Evolutionary conservation across 2,113 vertebrate genomes (phyloP).

Genomic region (Lathamus discolor): DNA sequence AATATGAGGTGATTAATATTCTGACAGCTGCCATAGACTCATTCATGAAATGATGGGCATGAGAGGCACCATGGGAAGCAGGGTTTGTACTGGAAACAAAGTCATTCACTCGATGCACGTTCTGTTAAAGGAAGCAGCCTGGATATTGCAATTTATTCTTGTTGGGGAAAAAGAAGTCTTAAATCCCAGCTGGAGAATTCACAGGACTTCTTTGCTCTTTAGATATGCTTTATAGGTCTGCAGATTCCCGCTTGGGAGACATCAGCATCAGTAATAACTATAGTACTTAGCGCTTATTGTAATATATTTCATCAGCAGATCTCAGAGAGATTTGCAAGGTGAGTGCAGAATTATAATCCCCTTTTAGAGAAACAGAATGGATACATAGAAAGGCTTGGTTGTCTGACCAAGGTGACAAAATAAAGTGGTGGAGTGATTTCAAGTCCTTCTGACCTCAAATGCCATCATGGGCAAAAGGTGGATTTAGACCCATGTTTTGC

Average conservation of each 20-base stretch:
- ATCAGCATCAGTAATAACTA: constrained; percentile 3
- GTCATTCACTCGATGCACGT: constrained; percentile 17
- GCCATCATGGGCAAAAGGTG: neutral
- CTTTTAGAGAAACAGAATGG: neutral
- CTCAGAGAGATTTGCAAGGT: neutral
- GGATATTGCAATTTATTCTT: constrained; percentile 28
- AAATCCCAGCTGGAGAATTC: constrained; percentile 25
- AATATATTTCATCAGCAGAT: neutral
- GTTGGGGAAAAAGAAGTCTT: constrained; percentile 22
- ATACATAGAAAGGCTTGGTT: neutral
- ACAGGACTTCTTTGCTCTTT: constrained; percentile 8
- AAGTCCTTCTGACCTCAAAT: neutral
- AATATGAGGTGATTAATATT: neutral
- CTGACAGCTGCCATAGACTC: constrained; percentile 46
- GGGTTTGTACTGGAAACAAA: neutral
- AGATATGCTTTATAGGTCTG: constrained; percentile 6
- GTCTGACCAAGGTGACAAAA: neutral
- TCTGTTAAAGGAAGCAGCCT: neutral
- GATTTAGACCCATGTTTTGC: neutral
- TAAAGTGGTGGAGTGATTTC: neutral
- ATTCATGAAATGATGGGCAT: constrained; percentile 17
- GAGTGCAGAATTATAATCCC: neutral
- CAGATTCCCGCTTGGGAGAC: neutral
- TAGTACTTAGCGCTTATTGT: neutral
- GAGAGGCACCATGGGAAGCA: neutral